Base-by-base conservation (phyloP, 2,113 vertebrate species). In the Ammodytes marinus region DNA sequence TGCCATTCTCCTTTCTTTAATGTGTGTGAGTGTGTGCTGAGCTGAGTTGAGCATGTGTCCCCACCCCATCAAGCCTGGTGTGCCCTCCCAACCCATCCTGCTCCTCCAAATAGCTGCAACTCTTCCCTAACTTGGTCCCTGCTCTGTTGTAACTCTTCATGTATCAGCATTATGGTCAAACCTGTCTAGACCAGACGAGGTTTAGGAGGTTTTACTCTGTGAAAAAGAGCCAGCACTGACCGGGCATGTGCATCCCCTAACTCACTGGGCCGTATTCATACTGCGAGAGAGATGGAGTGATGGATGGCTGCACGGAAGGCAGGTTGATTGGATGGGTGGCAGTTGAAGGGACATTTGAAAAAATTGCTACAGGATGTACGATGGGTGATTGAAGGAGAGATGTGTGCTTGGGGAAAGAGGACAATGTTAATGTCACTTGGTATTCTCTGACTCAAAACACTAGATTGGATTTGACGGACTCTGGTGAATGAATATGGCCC, bases 1-100 rank as follows among this genome's bases (percentile, higher is more conserved):
- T 99, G 97, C 96, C 97, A 97, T 97, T 96, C 94, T 97, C 96
- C 95, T 96, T 91, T 94, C 96, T 97, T 92, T 96, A 95, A 95
- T 96, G 93, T 94, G 93, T 96, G 96, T 90, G 88, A 87, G 80
- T 88, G 88, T 89, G 77, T 84, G 91, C 87, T 82, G 86, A 96
- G 95, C 94, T 96, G 95, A 95, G 92, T 96, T 95, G 93, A 97
- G 97, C 97, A 98, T 98, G 97, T 93, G 95, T 96, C 83, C 81
- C 81, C 64, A 67, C 81, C 80, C 79, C 84, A 82, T 86, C 82
- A 77, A 80, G 79, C 86, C 87, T 88, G 77, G 76, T 71, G 92
- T 95, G 91, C 35, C 68, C 61, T 69, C 79, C 83, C 61, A 77
- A 80, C 87, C 85, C 86, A 85, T 82, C 86, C 93, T 94, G 86